These are phyloP conservation scores for Pilophorus perplexus DNA, from an alignment of 2,888 invertebrate species.

Conservation along the genomic window DNA sequence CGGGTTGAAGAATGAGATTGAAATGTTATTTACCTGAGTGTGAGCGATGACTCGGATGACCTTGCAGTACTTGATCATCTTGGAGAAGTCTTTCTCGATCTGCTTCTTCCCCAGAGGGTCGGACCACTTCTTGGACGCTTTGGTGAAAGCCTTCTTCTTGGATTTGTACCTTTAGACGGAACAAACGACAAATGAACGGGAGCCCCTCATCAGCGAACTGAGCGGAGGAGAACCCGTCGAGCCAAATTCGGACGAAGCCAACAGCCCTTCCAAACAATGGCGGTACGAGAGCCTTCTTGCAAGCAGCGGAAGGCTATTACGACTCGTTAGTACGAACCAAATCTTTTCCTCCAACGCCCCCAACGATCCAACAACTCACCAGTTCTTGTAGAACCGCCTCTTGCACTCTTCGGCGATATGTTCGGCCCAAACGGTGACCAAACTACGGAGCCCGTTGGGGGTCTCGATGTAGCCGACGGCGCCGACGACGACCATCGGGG, in stretches of 20 bases:
- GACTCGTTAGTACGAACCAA: background rate
- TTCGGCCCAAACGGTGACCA: conserved; percentile 97
- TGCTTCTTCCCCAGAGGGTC: conserved; percentile 95
- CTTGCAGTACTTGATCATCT: conserved; percentile 97
- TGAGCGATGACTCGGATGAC: conserved; percentile 95
- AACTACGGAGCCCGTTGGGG: conserved; percentile 90
- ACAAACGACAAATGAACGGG: conserved; percentile 26
- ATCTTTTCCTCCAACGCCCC: too few species aligned
- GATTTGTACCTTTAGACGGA: conserved; percentile 85
- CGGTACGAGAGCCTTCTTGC: conserved; percentile 23
- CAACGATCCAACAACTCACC: conserved; percentile 64
- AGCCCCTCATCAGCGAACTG: conserved; percentile 43
- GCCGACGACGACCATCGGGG: conserved; percentile 97
- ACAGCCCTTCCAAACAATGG: background rate
- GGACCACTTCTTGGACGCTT: conserved; percentile 97
- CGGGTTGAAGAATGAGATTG: background rate
- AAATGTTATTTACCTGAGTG: conserved; percentile 82
- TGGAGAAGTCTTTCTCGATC: conserved; percentile 94
- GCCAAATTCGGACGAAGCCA: conserved; percentile 10
- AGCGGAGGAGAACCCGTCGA: conserved; percentile 42
- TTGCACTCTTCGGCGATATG: conserved; percentile 98
- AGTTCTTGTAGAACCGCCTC: conserved; percentile 99
- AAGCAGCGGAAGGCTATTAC: conserved; percentile 37
- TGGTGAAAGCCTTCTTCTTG: conserved; percentile 99
- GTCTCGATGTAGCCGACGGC: conserved; percentile 99